Percentiles rank a stretch among this genome's conserved stretches.
phyloP scores from a whole-genome alignment of 2,888 invertebrate genomes.

The Amblyteles armatorius region DNA sequence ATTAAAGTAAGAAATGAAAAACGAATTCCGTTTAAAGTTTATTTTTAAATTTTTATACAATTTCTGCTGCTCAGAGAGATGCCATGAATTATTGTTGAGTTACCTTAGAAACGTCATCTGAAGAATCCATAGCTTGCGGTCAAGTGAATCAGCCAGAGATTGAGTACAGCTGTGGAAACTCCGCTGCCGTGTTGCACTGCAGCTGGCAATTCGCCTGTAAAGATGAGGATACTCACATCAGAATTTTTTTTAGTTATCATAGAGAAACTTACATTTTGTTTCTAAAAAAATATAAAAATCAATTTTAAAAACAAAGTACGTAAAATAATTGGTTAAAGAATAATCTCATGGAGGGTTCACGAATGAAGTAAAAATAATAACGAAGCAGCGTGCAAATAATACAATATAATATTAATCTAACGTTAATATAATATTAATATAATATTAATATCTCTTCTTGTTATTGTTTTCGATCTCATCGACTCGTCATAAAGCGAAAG shows the following conservation, averaged over 20 bases:
- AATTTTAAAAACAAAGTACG: no score
- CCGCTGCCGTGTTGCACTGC: conserved; percentile 84
- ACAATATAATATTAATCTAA: no score
- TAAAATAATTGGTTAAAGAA: no score
- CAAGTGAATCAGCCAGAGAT: conserved; percentile 83
- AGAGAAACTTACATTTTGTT: no score
- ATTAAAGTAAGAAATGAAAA: no score
- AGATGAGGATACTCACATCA: conserved; percentile 59
- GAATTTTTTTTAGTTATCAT: background rate
- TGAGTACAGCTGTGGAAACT: conserved; percentile 82
- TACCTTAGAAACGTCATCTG: conserved; percentile 84
- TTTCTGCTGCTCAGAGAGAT: background rate
- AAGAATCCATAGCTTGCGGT: conserved; percentile 83
- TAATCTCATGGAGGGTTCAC: no score
- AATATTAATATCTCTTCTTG: no score
- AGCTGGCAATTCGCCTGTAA: conserved; percentile 84
- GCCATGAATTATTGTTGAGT: conserved; percentile 23
- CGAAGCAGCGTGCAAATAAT: no score
- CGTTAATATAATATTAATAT: no score
- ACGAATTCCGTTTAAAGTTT: background rate
- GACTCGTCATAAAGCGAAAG: no score
- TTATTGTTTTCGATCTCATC: no score
- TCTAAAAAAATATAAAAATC: no score
- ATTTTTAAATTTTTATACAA: background rate
- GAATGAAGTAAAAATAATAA: background rate